These are phyloP conservation scores for Calyptomena viridis DNA, from an alignment of 2,113 vertebrate genomes.

Conservation along the genomic window DNA sequence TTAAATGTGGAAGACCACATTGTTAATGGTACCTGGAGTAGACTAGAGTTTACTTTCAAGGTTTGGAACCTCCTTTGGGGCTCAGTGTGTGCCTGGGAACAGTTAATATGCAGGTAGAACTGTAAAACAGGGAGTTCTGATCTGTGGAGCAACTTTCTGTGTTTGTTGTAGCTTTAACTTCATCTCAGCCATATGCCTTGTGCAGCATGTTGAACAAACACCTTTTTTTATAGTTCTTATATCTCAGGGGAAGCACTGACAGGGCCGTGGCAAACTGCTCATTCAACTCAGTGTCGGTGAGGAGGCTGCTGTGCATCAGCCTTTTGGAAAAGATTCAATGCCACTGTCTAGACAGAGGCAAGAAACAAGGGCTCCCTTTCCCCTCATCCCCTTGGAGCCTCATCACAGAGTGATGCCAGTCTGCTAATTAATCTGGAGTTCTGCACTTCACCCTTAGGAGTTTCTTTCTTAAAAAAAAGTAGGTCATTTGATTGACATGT, in stretches of 20 bases:
- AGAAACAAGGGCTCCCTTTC: slow-evolving; percentile 46
- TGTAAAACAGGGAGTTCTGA: not conserved
- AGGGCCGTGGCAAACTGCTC: slow-evolving; percentile 33
- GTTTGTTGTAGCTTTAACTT: slow-evolving; percentile 20
- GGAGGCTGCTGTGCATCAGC: slow-evolving; percentile 47
- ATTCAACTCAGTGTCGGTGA: slow-evolving; percentile 13
- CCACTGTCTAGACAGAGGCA: slow-evolving; percentile 77
- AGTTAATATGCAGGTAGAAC: not conserved
- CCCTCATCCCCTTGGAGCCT: slow-evolving; percentile 37
- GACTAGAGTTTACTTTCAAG: not conserved
- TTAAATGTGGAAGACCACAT: not conserved
- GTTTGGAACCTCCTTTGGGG: not conserved
- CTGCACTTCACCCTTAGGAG: slow-evolving; percentile 56
- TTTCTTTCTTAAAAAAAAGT: slow-evolving; percentile 68
- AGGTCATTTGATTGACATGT: slow-evolving; percentile 73
- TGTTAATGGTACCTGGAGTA: not conserved
- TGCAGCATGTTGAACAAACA: slow-evolving; percentile 46
- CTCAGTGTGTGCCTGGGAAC: not conserved
- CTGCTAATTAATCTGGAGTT: slow-evolving; percentile 74
- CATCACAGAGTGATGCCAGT: slow-evolving; percentile 15
- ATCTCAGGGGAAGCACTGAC: slow-evolving; percentile 15
- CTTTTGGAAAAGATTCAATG: slow-evolving; percentile 72
- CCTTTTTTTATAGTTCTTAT: slow-evolving; percentile 33
- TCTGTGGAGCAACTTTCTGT: not conserved
- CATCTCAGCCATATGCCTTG: slow-evolving; percentile 2